These are phyloP conservation scores for Pycnomerus fuliginosus DNA, from an alignment of 2,888 invertebrate species.

Conservation along the genomic window DNA sequence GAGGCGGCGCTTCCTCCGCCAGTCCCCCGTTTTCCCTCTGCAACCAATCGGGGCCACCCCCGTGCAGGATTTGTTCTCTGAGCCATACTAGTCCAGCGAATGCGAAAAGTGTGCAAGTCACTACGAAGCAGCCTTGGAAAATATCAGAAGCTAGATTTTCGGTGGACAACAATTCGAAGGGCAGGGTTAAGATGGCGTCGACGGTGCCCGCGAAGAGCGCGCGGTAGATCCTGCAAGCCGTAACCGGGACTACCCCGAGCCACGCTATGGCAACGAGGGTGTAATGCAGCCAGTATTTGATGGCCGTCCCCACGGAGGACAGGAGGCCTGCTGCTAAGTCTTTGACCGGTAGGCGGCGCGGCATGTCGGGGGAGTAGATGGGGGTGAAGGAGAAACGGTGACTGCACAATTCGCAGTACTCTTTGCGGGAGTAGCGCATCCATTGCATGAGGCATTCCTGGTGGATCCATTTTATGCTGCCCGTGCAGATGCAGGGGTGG, in stretches of 20 bases:
- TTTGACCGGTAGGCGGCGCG: slow-evolving; percentile 88
- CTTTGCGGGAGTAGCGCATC: slow-evolving; percentile 98
- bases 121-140: slow-evolving; percentile 89
- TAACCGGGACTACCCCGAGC: slow-evolving; percentile 94
- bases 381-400: slow-evolving; percentile 98
- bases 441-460: slow-evolving; percentile 98
- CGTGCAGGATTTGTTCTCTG: slow-evolving; percentile 95
- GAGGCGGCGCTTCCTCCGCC: slow-evolving; percentile 29
- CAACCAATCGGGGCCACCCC: slow-evolving; percentile 96
- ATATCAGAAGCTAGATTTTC: slow-evolving; percentile 93
- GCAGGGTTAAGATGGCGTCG: slow-evolving; percentile 81
- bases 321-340: slow-evolving; percentile 91
- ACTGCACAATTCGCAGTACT: slow-evolving; percentile 97
- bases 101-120: slow-evolving; percentile 91
- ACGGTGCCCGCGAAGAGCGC: slow-evolving; percentile 89
- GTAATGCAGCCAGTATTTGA: slow-evolving; percentile 97
- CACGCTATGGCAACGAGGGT: slow-evolving; percentile 96
- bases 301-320: slow-evolving; percentile 85
- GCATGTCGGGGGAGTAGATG: slow-evolving; percentile 99
- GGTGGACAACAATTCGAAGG: slow-evolving; percentile 89
- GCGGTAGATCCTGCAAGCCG: slow-evolving; percentile 92
- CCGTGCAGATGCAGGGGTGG: slow-evolving; percentile 98
- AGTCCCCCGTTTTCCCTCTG: slow-evolving; percentile 65
- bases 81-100: slow-evolving; percentile 98
- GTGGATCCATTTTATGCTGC: slow-evolving; percentile 98